Percentiles rank a stretch among this genome's conserved stretches.
Conservation (phyloP, 2,113 vertebrate genomes). For the Lophius piscatorius region DNA sequence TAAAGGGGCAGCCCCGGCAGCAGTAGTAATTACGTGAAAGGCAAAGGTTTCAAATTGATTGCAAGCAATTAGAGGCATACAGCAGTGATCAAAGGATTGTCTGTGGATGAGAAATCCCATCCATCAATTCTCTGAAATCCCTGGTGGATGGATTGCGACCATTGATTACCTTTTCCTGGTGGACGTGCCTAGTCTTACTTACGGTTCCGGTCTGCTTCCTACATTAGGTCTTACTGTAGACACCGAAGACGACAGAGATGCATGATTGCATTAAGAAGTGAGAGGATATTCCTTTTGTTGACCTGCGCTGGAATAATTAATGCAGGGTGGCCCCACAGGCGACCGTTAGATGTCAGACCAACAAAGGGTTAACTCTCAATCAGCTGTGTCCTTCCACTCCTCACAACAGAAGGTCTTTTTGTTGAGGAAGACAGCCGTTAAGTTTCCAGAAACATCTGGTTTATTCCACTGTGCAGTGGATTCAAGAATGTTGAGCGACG, state of each 20-base stretch:
- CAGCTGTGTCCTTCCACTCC: constrained; percentile 50
- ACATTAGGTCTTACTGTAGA: constrained; percentile 54
- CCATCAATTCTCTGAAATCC: constrained; percentile 14
- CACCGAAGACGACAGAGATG: constrained; percentile 36
- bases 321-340: constrained; percentile 53
- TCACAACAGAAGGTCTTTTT: constrained; percentile 45
- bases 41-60: neutral
- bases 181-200: too few species aligned
- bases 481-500: constrained; percentile 8
- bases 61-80: neutral
- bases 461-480: constrained; percentile 19
- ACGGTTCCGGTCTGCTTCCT: constrained; percentile 25
- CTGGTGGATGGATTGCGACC: too few species aligned
- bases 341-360: constrained; percentile 51
- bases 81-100: neutral
- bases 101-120: constrained; percentile 1
- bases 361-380: constrained; percentile 67
- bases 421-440: constrained; percentile 51
- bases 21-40: neutral
- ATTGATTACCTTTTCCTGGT: constrained; percentile 42
- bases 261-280: constrained; percentile 64
- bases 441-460: constrained; percentile 38
- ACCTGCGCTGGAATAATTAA: constrained; percentile 45
- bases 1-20: too few species aligned
- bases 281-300: constrained; percentile 61